These are phyloP conservation scores for Trypoxylon attenuatum DNA, from an alignment of 2,888 invertebrate genomes.

Conservation along the genomic window DNA sequence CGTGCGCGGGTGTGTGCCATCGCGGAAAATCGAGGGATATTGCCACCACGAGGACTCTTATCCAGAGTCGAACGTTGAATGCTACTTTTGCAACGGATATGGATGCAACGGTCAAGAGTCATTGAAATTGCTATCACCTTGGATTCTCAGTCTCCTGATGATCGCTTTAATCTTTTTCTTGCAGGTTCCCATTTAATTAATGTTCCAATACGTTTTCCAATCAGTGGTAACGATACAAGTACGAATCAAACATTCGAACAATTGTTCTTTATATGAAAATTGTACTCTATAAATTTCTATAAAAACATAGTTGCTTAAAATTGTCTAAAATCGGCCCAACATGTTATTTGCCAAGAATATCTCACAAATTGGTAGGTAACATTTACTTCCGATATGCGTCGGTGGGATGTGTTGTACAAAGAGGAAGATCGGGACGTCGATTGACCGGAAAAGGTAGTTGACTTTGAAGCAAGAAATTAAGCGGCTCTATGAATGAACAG, in stretches of 20 bases:
- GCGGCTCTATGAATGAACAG: slow-evolving; percentile 59
- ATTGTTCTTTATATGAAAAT: no score
- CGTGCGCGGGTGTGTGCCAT: slow-evolving; percentile 61
- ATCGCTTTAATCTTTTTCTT: neutral
- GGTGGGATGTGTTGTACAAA: neutral
- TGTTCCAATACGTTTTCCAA: no score
- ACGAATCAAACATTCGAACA: no score
- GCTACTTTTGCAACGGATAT: slow-evolving; percentile 59
- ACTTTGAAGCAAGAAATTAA: slow-evolving; percentile 63
- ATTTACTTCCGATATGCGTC: neutral
- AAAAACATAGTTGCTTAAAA: no score
- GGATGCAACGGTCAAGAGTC: slow-evolving; percentile 55
- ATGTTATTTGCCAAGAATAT: no score
- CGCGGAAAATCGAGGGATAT: slow-evolving; percentile 51
- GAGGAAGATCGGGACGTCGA: slow-evolving; percentile 10
- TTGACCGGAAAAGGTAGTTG: slow-evolving; percentile 64
- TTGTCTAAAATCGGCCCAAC: no score
- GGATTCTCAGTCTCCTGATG: neutral
- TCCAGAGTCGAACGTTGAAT: slow-evolving; percentile 56
- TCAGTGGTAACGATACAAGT: no score
- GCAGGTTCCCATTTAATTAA: no score
- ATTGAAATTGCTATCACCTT: slow-evolving; percentile 5
- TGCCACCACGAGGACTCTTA: slow-evolving; percentile 52
- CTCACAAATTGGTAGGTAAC: neutral
- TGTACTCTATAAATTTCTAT: no score